These are phyloP conservation scores for Astyanax mexicanus DNA, from an alignment of 2,797 vertebrate genomes.

Conservation along the genomic window DNA sequence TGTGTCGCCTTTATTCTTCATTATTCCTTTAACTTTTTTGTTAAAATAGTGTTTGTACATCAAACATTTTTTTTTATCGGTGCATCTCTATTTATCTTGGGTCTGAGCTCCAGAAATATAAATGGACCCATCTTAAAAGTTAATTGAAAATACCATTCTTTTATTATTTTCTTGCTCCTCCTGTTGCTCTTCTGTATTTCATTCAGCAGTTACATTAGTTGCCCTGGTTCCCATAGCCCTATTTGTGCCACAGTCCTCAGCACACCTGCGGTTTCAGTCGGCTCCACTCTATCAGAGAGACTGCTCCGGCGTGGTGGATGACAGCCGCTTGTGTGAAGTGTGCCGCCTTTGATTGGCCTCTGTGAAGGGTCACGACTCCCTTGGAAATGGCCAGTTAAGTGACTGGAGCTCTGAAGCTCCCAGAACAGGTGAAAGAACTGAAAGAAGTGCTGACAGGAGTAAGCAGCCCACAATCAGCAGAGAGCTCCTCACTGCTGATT, in stretches of 20 bases:
- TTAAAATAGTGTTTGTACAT: no score
- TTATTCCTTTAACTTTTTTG: no score
- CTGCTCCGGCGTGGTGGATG: background rate
- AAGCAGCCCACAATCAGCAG: slow-evolving; percentile 62
- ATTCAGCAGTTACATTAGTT: no score
- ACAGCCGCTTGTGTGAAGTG: slow-evolving; percentile 13
- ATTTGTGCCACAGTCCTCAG: background rate
- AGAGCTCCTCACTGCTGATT: slow-evolving; percentile 22
- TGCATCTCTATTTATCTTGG: no score
- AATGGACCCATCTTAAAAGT: no score
- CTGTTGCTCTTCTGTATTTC: no score
- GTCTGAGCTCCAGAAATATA: no score
- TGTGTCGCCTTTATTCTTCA: no score
- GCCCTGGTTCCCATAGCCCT: no score
- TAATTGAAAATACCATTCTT: no score
- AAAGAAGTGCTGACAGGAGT: slow-evolving; percentile 77
- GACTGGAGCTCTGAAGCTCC: slow-evolving; percentile 73
- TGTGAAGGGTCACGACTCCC: slow-evolving; percentile 74
- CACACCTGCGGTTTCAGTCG: background rate
- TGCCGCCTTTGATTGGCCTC: slow-evolving; percentile 42
- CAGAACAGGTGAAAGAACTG: slow-evolving; percentile 73
- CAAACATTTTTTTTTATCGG: no score
- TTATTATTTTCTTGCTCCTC: no score
- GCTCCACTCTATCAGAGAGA: background rate
- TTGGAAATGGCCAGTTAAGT: slow-evolving; percentile 77